Base-by-base conservation (phyloP, 2,888 invertebrate genomes). In the Rhorus exstirpatorius region DNA sequence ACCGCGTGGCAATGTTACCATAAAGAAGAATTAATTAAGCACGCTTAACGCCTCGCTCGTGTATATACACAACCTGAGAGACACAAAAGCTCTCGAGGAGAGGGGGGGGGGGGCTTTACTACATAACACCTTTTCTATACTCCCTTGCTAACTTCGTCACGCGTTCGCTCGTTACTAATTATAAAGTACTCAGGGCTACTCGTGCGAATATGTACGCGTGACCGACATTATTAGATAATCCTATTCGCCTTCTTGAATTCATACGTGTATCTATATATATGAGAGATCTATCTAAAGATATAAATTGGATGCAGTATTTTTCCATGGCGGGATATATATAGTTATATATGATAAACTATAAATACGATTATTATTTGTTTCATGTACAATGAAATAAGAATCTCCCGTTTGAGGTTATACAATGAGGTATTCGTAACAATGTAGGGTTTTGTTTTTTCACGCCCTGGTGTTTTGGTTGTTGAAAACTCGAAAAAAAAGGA, bases 1-100 rank as follows among this genome's bases (percentile, higher is more conserved):
- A 77, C 83, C 83, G 83, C 83, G 68, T 80, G 80, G 83, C 83
- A 72, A 72, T 63, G 44, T 70, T 21, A 46, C 81, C 65, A 44
- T 70, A 26, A 12, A 38, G 65, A n/a, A 17, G 76, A 51, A 71
- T 68, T 12, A 35, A 68, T 55, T 72, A 21, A 19, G 35, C 72
- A 80, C 60, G 41, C 38, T 49, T 17, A 10, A 60, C 35, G 53
- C 49, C 60, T 60, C 72, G 46, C 44, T 10, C 72, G 17, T 74
- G 51, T 19, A n/a, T n/a, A n/a, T n/a, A n/a, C 12, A 17, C 67
- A 53, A 31, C 31, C 60, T 46, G 46, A 49, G 19, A 58, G 41
- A 60, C 35, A 10, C 26, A 21, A 71, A 46, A 58, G 58, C 58
- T 31, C 44, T 38, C n/a, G n/a, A n/a, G n/a, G n/a, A n/a, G 8